Evolutionary conservation across 1,140 invertebrate genomes (phyloP).

Genomic region (Drosophila simulans): DNA sequence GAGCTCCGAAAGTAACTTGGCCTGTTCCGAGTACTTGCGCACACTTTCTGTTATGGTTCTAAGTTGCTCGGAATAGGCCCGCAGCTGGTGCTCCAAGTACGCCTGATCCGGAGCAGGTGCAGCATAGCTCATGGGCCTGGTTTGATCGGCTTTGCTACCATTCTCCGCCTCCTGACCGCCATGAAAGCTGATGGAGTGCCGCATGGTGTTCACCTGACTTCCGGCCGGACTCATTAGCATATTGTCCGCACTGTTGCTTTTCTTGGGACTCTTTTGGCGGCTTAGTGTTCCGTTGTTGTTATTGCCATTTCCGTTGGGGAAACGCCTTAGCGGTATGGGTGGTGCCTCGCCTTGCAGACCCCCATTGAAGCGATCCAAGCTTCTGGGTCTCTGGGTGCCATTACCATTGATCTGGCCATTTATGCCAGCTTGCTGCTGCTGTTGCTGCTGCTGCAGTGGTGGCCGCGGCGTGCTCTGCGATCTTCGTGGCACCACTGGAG

Average conservation of each 20-base stretch:
- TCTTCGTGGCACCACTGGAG: conserved; percentile 70
- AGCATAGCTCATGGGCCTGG: conserved; percentile 78
- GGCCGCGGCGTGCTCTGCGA: conserved; percentile 80
- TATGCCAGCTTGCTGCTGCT: conserved; percentile 36
- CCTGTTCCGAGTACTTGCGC: conserved; percentile 83
- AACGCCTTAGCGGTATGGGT: conserved; percentile 74
- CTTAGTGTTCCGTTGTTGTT: conserved; percentile 40
- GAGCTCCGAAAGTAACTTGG: conserved; percentile 78
- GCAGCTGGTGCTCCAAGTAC: conserved; percentile 80
- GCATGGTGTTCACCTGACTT: conserved; percentile 56
- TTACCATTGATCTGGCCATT: conserved; percentile 72
- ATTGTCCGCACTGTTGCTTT: conserved; percentile 65
- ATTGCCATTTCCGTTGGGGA: conserved; percentile 55
- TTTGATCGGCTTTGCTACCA: conserved; percentile 28
- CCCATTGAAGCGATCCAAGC: conserved; percentile 78
- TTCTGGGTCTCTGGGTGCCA: conserved; percentile 69
- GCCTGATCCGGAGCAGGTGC: conserved; percentile 76
- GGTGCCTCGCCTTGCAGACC: conserved; percentile 53
- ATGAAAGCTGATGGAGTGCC: conserved; percentile 81
- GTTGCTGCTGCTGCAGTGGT: conserved; percentile 53
- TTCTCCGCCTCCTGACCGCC: conserved; percentile 44
- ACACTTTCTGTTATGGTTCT: conserved; percentile 83
- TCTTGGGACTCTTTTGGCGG: conserved; percentile 58
- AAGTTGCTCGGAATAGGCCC: conserved; percentile 82
- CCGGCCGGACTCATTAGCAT: conserved; percentile 45